Evolutionary conservation across 2,113 vertebrate genomes (phyloP).

Genomic region (Willisornis vidua): DNA sequence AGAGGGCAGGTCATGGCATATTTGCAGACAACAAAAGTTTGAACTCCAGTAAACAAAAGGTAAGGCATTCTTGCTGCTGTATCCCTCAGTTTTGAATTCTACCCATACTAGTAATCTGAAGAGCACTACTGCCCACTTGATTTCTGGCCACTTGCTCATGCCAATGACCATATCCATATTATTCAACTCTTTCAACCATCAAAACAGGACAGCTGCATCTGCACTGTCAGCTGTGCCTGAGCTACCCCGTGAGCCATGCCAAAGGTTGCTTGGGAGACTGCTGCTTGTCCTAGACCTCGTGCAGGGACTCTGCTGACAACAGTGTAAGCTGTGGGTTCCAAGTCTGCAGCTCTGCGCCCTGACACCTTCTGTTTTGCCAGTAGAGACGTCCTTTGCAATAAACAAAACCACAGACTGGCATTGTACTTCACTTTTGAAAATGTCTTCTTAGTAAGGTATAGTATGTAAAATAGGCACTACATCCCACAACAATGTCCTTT

Average conservation of each 20-base stretch:
- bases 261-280: background rate
- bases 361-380: background rate
- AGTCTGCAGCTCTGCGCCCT: background rate
- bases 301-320: too few species aligned
- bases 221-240: background rate
- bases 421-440: background rate
- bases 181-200: background rate
- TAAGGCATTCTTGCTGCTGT: background rate
- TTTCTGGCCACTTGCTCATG: background rate
- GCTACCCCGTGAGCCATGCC: background rate
- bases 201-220: background rate
- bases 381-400: accelerated
- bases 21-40: background rate
- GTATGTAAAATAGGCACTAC: accelerated
- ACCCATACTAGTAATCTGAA: background rate
- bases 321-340: background rate
- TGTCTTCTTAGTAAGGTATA: background rate
- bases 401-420: background rate
- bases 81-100: background rate
- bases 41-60: background rate
- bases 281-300: background rate
- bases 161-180: background rate
- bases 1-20: background rate
- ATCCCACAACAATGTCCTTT: background rate
- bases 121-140: accelerated